phyloP scores from a whole-genome alignment of 2,797 vertebrate species.

The Neoniphon sammara region DNA sequence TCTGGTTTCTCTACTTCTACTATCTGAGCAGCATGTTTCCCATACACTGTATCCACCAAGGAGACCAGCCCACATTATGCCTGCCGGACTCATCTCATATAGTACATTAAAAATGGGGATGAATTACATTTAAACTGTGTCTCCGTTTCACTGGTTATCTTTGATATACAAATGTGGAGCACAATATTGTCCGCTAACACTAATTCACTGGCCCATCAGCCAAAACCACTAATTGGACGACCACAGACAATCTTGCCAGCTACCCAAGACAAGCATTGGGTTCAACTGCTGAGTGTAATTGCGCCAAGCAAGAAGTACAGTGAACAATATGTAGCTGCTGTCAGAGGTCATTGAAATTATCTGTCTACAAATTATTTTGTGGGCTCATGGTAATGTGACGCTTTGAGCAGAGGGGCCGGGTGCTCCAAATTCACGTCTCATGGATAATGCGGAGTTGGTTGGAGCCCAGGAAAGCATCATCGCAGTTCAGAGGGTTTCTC shows the following conservation, averaged over 20 bases:
- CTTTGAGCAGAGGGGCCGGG: slow-evolving; percentile 21
- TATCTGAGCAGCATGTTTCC: slow-evolving; percentile 37
- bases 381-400: slow-evolving; percentile 70
- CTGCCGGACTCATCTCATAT: slow-evolving; percentile 18
- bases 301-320: slow-evolving; percentile 60
- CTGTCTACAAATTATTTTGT: slow-evolving; percentile 75
- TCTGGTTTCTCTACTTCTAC: slow-evolving; percentile 47
- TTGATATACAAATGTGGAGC: slow-evolving; percentile 42
- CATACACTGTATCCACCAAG: background rate
- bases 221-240: slow-evolving; percentile 75
- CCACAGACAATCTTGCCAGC: slow-evolving; percentile 57
- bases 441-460: slow-evolving; percentile 67
- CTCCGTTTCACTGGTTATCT: slow-evolving; percentile 44
- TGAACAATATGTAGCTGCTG: slow-evolving; percentile 66
- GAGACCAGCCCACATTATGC: slow-evolving; percentile 18
- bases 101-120: slow-evolving; percentile 20
- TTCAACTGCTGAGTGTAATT: slow-evolving; percentile 55
- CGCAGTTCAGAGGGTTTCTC: slow-evolving; percentile 71
- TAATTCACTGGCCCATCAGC: slow-evolving; percentile 56
- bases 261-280: slow-evolving; percentile 43
- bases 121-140: slow-evolving; percentile 29
- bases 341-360: slow-evolving; percentile 76
- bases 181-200: slow-evolving; percentile 53
- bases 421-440: slow-evolving; percentile 59
- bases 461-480: slow-evolving; percentile 73